Evolutionary conservation across 2,888 invertebrate genomes (phyloP).

Genomic region (Catonia carolina): DNA sequence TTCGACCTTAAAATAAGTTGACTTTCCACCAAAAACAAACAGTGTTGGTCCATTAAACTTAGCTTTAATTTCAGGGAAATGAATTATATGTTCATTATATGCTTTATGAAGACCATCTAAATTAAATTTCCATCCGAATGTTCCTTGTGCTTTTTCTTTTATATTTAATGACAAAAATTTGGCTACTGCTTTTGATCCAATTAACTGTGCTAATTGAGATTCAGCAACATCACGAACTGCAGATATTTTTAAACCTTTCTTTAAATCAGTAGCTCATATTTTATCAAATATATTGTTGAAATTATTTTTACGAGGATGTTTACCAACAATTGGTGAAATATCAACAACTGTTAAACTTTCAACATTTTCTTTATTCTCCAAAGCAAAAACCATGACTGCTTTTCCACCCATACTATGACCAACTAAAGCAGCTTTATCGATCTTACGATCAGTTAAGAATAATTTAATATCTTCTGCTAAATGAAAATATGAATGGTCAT

Average conservation of each 20-base stretch:
- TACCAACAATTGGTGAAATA: constrained; percentile 66
- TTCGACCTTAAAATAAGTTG: constrained; percentile 68
- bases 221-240: too few relatives aligned
- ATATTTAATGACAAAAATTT: constrained; percentile 82
- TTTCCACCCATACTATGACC: constrained; percentile 97
- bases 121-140: constrained; percentile 74
- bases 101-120: constrained; percentile 61
- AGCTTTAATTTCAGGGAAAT: constrained; percentile 48
- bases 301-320: too few relatives aligned
- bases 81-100: constrained; percentile 57
- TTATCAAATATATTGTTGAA: too few relatives aligned
- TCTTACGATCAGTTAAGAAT: constrained; percentile 53
- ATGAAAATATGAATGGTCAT: constrained; percentile 62
- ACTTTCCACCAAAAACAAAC: constrained; percentile 77
- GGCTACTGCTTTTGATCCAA: constrained; percentile 11
- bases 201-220: too few relatives aligned
- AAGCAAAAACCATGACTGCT: constrained; percentile 58
- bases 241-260: too few relatives aligned
- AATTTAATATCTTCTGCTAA: constrained; percentile 65
- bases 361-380: constrained; percentile 52
- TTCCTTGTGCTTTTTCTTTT: constrained; percentile 54
- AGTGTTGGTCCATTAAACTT: constrained; percentile 61
- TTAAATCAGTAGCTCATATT: too few relatives aligned
- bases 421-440: constrained; percentile 60
- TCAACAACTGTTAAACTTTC: constrained; percentile 63